Base-by-base conservation (phyloP, 1,140 invertebrate species). In the Lysiphlebus fabarum region DNA sequence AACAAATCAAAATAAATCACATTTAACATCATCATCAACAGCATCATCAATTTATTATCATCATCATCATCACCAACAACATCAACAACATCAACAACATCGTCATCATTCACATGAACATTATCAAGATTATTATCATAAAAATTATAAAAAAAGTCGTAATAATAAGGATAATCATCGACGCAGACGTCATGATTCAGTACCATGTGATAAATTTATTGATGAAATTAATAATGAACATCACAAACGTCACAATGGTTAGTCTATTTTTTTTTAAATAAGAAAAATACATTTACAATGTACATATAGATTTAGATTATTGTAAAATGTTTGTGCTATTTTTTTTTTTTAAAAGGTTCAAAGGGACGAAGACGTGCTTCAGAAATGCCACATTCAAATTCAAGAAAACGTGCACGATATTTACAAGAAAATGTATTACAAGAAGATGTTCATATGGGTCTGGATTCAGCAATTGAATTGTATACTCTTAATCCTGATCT, bases 11-110 rank as follows among this genome's bases (percentile, higher is more conserved):
- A 65, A 71, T 6, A 70, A 70, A 54, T 67, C 69, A 10, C 68
- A 75, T 60, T 64, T 77, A n/a, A 77, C 72, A 49, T 78, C 75
- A 33, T 74, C 75, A 34, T 78, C 76, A 55, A 77, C 74, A 45
- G 69, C 71, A 51, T 77, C 76, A 53, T 77, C 75, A 5, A 76
- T 75, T 10, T 64, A 76, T 48, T 72, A 76, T 41, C 69, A 74
- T 44, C 64, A 66, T 9, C 64, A 65, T 7, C 53, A 66, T n/a
- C n/a, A n/a, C n/a, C 72, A 49, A 77, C 75, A 33, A 73, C 75
- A 34, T 78, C 76, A 55, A 77, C 74, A 45, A 68, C 71, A 51
- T 77, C 76, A 53, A 77, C 75, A 5, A 76, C 64, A 66, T 9
- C 64, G 64, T 7, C 53, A 66, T 12, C 65, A 67, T 4, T 44